A percentile compares a stretch with the other conserved stretches of the same genome.
Conservation (phyloP, 2,113 vertebrate species). For the Accipiter virgatus region DNA sequence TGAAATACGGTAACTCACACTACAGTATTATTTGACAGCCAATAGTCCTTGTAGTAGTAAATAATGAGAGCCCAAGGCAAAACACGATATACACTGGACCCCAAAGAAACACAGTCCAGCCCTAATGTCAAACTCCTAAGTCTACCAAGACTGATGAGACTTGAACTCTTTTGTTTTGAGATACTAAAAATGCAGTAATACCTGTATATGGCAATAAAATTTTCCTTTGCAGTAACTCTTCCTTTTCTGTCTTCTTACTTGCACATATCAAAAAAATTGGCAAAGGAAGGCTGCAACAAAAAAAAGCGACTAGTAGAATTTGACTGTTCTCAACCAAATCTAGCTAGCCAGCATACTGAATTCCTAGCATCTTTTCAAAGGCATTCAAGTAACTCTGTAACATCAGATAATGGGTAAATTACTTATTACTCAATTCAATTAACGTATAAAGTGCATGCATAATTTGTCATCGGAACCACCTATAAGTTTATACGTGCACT, state of each 20-base stretch:
- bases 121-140: not conserved
- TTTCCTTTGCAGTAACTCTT: not conserved
- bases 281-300: not conserved
- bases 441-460: fast-evolving
- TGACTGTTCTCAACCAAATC: not conserved
- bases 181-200: not conserved
- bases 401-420: not conserved
- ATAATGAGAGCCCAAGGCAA: slow-evolving; percentile 24
- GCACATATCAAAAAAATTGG: not conserved
- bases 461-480: not conserved
- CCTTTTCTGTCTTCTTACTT: not conserved
- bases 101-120: not conserved
- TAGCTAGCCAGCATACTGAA: not conserved
- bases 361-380: not conserved
- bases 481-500: not conserved
- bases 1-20: slow-evolving; percentile 42
- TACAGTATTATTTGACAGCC: slow-evolving; percentile 29
- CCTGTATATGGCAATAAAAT: not conserved
- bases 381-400: not conserved
- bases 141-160: not conserved
- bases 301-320: not conserved
- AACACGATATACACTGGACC: not conserved
- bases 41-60: slow-evolving; percentile 16
- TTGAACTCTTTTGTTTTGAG: not conserved
- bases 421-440: not conserved